Percentiles rank a stretch among this genome's conserved stretches.
Evolutionary conservation across 2,113 vertebrate species (phyloP).

Genomic region (Brienomyrus brachyistius): DNA sequence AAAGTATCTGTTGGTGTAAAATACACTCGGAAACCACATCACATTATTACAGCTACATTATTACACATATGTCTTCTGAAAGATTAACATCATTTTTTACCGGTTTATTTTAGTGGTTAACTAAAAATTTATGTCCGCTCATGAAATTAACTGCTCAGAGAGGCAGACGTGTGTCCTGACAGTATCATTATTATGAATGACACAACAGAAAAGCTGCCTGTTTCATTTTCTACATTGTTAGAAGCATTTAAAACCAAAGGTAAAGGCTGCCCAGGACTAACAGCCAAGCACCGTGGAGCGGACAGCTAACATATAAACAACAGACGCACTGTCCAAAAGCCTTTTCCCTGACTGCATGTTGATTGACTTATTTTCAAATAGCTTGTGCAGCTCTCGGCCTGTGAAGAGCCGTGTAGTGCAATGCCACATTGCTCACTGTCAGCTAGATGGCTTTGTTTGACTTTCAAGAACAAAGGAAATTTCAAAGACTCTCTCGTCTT

Average conservation of each 20-base stretch:
- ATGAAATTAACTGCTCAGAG: background rate
- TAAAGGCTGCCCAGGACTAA: background rate
- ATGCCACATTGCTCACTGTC: constrained; percentile 18
- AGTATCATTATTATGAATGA: background rate
- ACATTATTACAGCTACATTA: background rate
- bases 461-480: constrained; percentile 20
- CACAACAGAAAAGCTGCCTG: background rate
- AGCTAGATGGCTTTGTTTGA: constrained; percentile 9
- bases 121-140: background rate
- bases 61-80: background rate
- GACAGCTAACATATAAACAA: background rate
- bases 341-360: background rate
- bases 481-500: constrained; percentile 17
- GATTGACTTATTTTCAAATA: constrained; percentile 12
- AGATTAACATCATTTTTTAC: background rate
- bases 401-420: background rate
- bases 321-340: background rate
- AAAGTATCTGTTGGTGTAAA: background rate
- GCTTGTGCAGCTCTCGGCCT: constrained; percentile 6
- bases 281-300: background rate
- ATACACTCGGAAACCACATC: background rate
- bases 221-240: background rate
- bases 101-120: background rate
- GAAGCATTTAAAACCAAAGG: background rate
- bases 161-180: background rate